Conservation (phyloP, 2,113 vertebrate genomes). For the Rousettus leschenaultii region DNA sequence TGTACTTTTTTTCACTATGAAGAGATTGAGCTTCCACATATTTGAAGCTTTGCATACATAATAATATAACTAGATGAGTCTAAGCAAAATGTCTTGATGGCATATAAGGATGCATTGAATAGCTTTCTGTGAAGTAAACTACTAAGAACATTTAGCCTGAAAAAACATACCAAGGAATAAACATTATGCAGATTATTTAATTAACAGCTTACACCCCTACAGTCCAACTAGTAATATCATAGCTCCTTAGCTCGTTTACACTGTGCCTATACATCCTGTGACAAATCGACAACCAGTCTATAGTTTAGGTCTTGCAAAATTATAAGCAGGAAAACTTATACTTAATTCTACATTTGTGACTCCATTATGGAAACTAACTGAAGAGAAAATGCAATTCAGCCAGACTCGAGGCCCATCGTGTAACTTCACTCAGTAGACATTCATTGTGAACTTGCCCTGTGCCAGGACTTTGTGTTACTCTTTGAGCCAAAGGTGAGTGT, state of each 20-base stretch:
- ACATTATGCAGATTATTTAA: neutral
- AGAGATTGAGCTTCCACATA: neutral
- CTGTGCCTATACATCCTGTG: neutral
- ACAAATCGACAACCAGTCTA: neutral
- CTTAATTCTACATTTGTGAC: neutral
- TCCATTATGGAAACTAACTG: neutral
- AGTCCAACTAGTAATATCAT: neutral
- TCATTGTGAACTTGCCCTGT: neutral
- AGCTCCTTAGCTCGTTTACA: neutral
- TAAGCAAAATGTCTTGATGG: slow-evolving; percentile 5
- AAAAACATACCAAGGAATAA: neutral
- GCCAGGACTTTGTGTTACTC: neutral
- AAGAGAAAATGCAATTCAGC: neutral
- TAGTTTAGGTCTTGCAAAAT: neutral
- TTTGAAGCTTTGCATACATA: neutral
- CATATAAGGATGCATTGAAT: neutral
- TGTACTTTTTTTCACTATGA: neutral
- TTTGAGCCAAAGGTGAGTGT: neutral
- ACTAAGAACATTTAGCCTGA: neutral
- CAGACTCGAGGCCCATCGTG: neutral
- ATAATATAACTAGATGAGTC: neutral
- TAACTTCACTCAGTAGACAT: neutral
- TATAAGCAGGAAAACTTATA: neutral
- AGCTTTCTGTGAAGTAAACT: neutral
- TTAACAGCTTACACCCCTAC: neutral